Conservation (phyloP, 1,140 invertebrate species). For the Battus philenor region DNA sequence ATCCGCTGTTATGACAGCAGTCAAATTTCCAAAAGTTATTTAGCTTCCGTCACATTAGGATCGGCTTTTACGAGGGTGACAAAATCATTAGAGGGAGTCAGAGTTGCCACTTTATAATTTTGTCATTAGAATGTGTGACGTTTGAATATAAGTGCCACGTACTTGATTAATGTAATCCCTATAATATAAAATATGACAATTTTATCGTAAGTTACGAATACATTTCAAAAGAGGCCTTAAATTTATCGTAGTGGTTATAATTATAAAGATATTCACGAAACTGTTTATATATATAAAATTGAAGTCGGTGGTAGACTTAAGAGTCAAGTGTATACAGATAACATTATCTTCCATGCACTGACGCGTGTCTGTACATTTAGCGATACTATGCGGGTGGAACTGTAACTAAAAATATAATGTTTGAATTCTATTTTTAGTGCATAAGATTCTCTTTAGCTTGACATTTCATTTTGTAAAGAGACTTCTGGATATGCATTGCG, state of each 20-base stretch:
- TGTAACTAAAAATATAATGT: conserved; percentile 19
- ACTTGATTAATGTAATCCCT: conserved; percentile 6
- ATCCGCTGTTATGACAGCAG: conserved; percentile 70
- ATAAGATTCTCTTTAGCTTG: background rate
- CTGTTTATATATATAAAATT: too few relatives aligned
- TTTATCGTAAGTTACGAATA: too few relatives aligned
- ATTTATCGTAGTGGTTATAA: too few relatives aligned
- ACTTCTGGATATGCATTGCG: conserved; percentile 23
- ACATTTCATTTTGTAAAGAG: background rate
- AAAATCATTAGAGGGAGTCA: conserved; percentile 34
- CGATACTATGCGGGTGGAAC: conserved; percentile 51
- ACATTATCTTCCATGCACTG: conserved; percentile 53
- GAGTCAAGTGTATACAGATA: conserved; percentile 68
- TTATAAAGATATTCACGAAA: too few relatives aligned
- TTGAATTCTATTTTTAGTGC: conserved; percentile 25
- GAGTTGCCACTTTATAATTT: conserved; percentile 6
- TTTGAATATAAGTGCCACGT: background rate
- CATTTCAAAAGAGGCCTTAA: too few relatives aligned
- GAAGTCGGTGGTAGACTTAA: conserved; percentile 35
- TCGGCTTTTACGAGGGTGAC: conserved; percentile 42
- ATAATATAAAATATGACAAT: background rate
- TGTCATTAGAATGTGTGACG: conserved; percentile 11
- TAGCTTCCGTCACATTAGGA: conserved; percentile 54
- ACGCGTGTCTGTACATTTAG: conserved; percentile 50
- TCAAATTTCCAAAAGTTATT: conserved; percentile 52